Conservation (phyloP, 2,797 vertebrate species). For the Schizothorax lantsangensis region DNA sequence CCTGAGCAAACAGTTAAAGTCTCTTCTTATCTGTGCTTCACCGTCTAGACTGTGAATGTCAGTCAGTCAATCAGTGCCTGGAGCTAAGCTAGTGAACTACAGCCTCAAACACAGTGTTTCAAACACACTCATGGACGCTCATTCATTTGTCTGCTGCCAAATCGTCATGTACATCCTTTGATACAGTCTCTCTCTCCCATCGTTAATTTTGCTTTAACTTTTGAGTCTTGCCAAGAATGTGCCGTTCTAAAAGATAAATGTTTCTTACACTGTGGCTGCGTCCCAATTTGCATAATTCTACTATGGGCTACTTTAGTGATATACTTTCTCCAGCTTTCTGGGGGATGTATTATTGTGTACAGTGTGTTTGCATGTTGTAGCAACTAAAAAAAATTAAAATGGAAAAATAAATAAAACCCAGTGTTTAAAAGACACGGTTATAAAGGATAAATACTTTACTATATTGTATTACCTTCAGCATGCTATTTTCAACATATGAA, state of each 20-base stretch:
- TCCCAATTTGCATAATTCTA: conserved; percentile 2
- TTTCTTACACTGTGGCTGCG: conserved; percentile 58
- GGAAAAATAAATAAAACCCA: too few relatives aligned
- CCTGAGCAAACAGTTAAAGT: conserved; percentile 21
- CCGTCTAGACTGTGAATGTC: background rate
- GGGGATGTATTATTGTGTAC: background rate
- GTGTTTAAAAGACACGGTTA: background rate
- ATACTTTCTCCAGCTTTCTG: background rate
- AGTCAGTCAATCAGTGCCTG: conserved; percentile 39
- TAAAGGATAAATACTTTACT: background rate
- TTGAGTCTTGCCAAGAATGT: conserved; percentile 38
- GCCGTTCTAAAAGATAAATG: conserved; percentile 61
- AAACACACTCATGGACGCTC: background rate
- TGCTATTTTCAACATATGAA: background rate
- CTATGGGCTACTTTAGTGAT: background rate
- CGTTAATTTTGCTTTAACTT: conserved; percentile 2
- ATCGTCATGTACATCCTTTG: conserved; percentile 25
- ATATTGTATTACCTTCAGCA: background rate
- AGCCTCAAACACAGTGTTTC: background rate
- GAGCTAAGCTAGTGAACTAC: conserved; percentile 33
- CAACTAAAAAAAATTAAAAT: background rate
- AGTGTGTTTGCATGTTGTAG: background rate
- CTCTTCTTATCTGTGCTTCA: conserved; percentile 25
- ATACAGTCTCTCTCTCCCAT: background rate
- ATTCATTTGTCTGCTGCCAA: conserved; percentile 9